Evolutionary conservation across 2,888 invertebrate species (phyloP).

Genomic region (Aelia acuminata): DNA sequence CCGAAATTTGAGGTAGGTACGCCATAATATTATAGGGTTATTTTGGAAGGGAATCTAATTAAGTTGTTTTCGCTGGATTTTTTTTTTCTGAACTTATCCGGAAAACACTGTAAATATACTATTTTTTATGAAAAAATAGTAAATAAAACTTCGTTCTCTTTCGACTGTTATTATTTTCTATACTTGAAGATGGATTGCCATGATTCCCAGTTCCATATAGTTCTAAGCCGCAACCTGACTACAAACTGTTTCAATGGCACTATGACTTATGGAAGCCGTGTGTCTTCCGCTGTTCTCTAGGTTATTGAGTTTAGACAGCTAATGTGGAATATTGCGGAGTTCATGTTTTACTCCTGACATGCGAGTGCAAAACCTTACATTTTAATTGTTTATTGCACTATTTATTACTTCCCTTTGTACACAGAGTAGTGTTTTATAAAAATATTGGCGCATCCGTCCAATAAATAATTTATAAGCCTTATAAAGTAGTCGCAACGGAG

Average conservation of each 20-base stretch:
- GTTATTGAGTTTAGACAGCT: constrained; percentile 20
- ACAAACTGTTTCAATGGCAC: background rate
- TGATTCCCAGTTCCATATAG: background rate
- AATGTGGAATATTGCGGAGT: background rate
- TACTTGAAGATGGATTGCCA: background rate
- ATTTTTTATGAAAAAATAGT: too few species aligned
- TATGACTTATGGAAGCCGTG: constrained; percentile 9
- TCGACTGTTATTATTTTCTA: background rate
- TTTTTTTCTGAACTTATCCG: too few species aligned
- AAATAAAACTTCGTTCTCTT: background rate
- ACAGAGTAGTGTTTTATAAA: too few species aligned
- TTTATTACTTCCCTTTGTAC: too few species aligned
- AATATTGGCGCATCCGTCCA: too few species aligned
- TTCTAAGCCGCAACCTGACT: background rate
- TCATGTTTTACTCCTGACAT: background rate
- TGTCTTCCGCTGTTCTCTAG: background rate
- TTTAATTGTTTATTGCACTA: background rate
- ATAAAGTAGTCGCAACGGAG: too few species aligned
- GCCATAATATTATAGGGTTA: too few species aligned
- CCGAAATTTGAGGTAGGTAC: too few species aligned
- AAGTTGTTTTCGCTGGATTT: too few species aligned
- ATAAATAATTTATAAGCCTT: too few species aligned
- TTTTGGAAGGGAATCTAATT: too few species aligned
- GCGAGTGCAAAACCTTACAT: background rate
- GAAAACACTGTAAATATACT: too few species aligned